Percentiles rank a stretch among this genome's conserved stretches.
Evolutionary conservation across 2,888 invertebrate species (phyloP).

Genomic region (Sphaeridia pumilis): DNA sequence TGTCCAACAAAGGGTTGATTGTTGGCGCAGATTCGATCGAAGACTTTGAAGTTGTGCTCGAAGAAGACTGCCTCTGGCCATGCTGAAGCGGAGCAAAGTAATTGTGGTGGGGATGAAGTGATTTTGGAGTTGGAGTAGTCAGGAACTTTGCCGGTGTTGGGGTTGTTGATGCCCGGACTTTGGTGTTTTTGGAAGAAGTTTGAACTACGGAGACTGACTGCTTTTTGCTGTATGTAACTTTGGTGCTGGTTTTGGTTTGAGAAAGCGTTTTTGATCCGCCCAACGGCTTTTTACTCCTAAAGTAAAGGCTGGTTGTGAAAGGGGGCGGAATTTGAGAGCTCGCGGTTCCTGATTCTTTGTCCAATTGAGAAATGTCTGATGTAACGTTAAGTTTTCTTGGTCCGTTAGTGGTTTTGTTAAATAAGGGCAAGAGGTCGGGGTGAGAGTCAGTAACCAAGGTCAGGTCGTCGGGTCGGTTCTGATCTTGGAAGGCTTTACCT

Average conservation of each 20-base stretch:
- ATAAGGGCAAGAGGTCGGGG: too few relatives aligned
- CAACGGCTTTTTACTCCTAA: too few relatives aligned
- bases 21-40: conserved; percentile 6
- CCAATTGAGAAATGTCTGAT: conserved; percentile 14
- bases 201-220: too few relatives aligned
- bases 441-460: conserved; percentile 14
- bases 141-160: too few relatives aligned
- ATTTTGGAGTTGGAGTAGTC: too few relatives aligned
- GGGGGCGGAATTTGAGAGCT: too few relatives aligned
- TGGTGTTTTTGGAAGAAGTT: too few relatives aligned
- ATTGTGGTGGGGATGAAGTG: conserved; percentile 29
- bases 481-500: conserved; percentile 23
- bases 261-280: too few relatives aligned
- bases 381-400: conserved; percentile 22
- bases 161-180: too few relatives aligned
- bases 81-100: conserved; percentile 16
- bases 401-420: conserved; percentile 14
- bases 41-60: neutral
- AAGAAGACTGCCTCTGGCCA: neutral
- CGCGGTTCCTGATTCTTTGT: neutral
- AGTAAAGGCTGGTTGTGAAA: too few relatives aligned
- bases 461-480: conserved; percentile 14
- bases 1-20: conserved; percentile 30
- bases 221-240: too few relatives aligned
- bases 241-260: too few relatives aligned